These are phyloP conservation scores for Artibeus lituratus DNA, from an alignment of 2,797 vertebrate genomes.

Conservation along the genomic window DNA sequence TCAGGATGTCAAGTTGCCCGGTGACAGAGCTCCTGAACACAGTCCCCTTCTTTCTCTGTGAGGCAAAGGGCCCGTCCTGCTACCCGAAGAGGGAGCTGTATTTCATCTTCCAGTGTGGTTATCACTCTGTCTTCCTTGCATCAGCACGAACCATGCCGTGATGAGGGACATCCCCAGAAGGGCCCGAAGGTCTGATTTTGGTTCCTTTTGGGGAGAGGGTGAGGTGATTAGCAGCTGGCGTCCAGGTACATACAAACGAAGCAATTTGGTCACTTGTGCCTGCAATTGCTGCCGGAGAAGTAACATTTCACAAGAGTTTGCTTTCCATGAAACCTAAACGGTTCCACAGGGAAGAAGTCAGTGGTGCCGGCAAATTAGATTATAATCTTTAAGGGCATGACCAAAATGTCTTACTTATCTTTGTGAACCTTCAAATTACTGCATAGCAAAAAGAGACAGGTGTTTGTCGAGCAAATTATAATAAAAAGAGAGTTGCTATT, in stretches of 20 bases:
- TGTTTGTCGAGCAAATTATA: constrained; percentile 59
- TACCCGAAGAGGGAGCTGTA: not conserved
- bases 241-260: not conserved
- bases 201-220: not conserved
- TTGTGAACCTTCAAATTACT: constrained; percentile 12
- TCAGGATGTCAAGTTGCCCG: not conserved
- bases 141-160: not conserved
- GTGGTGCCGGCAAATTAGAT: not conserved
- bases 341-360: not conserved
- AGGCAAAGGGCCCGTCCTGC: not conserved
- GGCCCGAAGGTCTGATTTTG: not conserved
- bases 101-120: not conserved
- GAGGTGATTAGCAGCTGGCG: not conserved
- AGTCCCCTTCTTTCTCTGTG: not conserved
- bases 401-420: constrained; percentile 37
- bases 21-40: not conserved
- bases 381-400: constrained; percentile 10
- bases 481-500: constrained; percentile 57
- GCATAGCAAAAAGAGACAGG: not conserved
- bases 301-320: not conserved
- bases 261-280: not conserved
- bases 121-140: not conserved
- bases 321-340: not conserved
- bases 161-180: not conserved
- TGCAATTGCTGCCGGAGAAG: not conserved